These are phyloP conservation scores for Ochotona curzoniae DNA, from an alignment of 2,113 vertebrate species.

Conservation along the genomic window DNA sequence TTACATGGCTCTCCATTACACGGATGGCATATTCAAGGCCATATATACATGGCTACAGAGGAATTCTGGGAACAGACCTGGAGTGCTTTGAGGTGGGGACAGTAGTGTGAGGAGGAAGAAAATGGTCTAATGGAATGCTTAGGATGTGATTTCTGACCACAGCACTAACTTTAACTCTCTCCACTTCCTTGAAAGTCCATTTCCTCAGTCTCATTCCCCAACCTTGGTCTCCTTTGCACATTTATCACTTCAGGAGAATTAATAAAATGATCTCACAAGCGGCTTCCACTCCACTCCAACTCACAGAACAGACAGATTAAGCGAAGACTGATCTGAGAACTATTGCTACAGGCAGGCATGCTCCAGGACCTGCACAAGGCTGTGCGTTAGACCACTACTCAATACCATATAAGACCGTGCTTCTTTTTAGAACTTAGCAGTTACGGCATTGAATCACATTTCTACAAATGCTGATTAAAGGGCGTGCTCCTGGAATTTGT, in stretches of 20 bases:
- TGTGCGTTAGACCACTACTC: background rate
- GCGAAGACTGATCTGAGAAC: background rate
- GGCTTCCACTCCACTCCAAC: background rate
- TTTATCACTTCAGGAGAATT: background rate
- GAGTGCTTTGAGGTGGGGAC: too few relatives aligned
- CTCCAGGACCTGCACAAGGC: background rate
- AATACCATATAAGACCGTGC: background rate
- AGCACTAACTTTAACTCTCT: background rate
- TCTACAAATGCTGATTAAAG: background rate
- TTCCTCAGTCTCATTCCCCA: background rate
- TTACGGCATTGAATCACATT: background rate
- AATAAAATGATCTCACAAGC: background rate
- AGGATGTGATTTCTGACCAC: background rate
- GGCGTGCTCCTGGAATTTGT: background rate
- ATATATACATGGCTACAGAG: rapidly evolving
- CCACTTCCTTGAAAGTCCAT: background rate
- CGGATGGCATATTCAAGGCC: rapidly evolving
- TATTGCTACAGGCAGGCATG: background rate
- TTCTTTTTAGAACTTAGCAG: background rate
- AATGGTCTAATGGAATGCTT: background rate
- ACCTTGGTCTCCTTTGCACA: background rate
- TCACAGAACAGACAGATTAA: background rate
- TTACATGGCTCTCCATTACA: background rate
- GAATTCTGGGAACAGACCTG: background rate
- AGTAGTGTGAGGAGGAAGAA: background rate